Percentiles rank a stretch among this genome's conserved stretches.
Conservation (phyloP, 1,140 invertebrate species). For the Phthorimaea operculella region DNA sequence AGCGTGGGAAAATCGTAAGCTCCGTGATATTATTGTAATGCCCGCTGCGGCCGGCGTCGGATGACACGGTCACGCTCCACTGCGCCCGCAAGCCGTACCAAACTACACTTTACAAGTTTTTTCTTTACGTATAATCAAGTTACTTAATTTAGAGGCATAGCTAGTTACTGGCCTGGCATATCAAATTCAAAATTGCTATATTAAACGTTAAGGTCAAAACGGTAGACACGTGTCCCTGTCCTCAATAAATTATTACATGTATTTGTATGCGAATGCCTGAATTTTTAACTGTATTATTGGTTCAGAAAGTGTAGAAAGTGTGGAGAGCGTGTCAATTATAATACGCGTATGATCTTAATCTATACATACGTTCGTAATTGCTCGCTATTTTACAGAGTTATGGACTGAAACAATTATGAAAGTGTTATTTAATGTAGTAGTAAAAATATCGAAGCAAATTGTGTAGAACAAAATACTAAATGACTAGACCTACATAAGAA, state of each 20-base stretch:
- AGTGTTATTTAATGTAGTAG: too few relatives aligned
- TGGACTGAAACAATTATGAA: too few relatives aligned
- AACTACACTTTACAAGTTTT: too few relatives aligned
- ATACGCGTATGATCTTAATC: neutral
- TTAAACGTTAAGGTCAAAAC: neutral
- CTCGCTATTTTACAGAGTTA: neutral
- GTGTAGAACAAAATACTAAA: too few relatives aligned
- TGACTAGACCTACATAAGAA: too few relatives aligned
- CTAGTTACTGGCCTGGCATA: too few relatives aligned
- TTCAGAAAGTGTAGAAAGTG: neutral
- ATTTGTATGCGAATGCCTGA: too few relatives aligned
- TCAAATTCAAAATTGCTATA: too few relatives aligned
- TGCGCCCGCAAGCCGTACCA: neutral
- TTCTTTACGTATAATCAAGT: too few relatives aligned
- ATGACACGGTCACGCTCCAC: constrained; percentile 39
- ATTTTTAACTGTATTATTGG: neutral
- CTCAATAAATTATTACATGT: neutral
- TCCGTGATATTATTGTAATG: constrained; percentile 30
- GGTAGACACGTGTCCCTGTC: neutral
- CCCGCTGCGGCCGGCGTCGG: constrained; percentile 25
- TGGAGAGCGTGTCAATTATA: neutral
- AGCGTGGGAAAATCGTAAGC: constrained; percentile 42
- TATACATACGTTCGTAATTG: neutral
- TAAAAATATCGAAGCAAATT: too few relatives aligned
- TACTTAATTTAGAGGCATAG: too few relatives aligned